A percentile compares a stretch with the other conserved stretches of the same genome.
Evolutionary conservation across 2,113 vertebrate species (phyloP).

Genomic region (Dasypus novemcinctus): DNA sequence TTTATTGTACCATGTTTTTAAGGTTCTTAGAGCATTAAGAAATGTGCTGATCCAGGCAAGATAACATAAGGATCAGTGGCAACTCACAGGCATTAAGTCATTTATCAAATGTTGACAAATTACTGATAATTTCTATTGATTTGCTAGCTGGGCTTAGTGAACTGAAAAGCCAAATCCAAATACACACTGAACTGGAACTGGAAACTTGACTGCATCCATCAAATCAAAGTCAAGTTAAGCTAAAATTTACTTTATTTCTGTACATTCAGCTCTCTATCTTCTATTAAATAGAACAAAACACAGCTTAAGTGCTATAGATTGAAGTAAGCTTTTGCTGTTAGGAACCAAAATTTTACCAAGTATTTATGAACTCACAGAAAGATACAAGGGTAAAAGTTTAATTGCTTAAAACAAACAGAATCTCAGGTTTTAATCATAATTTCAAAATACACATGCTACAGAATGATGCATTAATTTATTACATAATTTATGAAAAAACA

Average conservation of each 20-base stretch:
- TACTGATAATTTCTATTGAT: constrained; percentile 72
- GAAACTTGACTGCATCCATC: not conserved
- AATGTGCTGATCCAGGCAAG: not conserved
- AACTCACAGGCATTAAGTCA: not conserved
- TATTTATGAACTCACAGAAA: not conserved
- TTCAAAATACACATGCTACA: not conserved
- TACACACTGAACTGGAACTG: not conserved
- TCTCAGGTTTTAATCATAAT: not conserved
- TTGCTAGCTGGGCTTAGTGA: constrained; percentile 47
- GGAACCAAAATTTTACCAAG: not conserved
- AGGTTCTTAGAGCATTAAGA: not conserved
- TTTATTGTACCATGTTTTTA: not conserved
- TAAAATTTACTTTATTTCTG: not conserved
- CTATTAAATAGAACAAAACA: not conserved
- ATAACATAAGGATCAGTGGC: constrained; percentile 37
- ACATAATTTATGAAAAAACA: not conserved
- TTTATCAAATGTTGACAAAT: constrained; percentile 72
- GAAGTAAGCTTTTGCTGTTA: not conserved
- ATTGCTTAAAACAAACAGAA: not conserved
- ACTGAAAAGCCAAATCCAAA: constrained; percentile 48
- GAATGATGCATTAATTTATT: not conserved
- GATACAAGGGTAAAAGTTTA: not conserved
- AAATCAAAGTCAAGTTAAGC: not conserved
- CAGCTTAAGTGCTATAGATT: not conserved
- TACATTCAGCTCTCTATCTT: not conserved